Evolutionary conservation across 2,113 vertebrate genomes (phyloP).

Genomic region (Mirza zaza): DNA sequence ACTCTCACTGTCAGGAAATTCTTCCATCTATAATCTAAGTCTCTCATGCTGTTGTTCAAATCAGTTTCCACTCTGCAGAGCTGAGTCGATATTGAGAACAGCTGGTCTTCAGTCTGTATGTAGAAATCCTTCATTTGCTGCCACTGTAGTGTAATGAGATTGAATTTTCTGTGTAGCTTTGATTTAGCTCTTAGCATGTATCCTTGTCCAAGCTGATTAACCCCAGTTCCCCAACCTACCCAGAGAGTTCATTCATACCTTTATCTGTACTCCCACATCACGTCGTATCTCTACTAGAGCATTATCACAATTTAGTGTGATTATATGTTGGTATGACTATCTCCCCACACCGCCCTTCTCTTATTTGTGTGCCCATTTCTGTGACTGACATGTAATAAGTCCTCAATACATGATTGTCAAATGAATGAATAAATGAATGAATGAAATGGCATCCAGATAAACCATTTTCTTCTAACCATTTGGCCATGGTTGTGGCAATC

Average conservation of each 20-base stretch:
- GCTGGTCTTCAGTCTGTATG: conserved; percentile 46
- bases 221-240: not conserved
- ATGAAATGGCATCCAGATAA: not conserved
- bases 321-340: not conserved
- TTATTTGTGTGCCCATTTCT: conserved; percentile 17
- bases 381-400: not conserved
- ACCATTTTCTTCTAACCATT: not conserved
- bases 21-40: conserved; percentile 53
- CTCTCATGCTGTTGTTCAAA: conserved; percentile 56
- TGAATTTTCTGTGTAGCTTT: conserved; percentile 48
- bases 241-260: not conserved
- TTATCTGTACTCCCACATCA: not conserved
- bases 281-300: not conserved
- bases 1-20: conserved; percentile 48
- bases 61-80: conserved; percentile 58
- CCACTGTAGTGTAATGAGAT: conserved; percentile 42
- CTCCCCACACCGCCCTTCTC: conserved; percentile 5
- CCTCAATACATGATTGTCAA: conserved; percentile 17
- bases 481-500: not conserved
- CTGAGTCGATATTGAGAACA: conserved; percentile 47
- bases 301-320: conserved; percentile 1
- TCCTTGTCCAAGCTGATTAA: conserved; percentile 58
- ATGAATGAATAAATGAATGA: not conserved
- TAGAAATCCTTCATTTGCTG: conserved; percentile 67
- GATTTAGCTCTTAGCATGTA: conserved; percentile 46